Conservation (phyloP, 2,113 vertebrate genomes). For the Ornithorhynchus anatinus region DNA sequence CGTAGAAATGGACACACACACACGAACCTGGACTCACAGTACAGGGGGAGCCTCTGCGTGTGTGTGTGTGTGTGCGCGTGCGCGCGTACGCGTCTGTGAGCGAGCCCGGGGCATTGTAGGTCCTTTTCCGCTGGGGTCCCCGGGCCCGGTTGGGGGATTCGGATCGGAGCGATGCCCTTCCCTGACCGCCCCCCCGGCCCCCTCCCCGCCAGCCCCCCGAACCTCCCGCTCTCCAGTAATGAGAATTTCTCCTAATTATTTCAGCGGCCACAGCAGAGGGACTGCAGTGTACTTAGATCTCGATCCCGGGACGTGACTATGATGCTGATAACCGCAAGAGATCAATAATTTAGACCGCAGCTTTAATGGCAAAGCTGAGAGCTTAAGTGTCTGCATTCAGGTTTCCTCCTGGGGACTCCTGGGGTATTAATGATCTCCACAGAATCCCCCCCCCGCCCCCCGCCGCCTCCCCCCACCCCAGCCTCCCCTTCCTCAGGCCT, state of each 20-base stretch:
- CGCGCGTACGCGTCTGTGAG: neutral
- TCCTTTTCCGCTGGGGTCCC: slow-evolving; percentile 76
- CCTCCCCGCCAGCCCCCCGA: slow-evolving; percentile 72
- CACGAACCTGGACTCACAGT: neutral
- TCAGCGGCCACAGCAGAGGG: slow-evolving; percentile 90
- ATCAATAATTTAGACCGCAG: slow-evolving; percentile 98
- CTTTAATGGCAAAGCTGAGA: slow-evolving; percentile 89
- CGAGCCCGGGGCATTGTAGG: slow-evolving; percentile 27
- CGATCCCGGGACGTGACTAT: slow-evolving; percentile 90
- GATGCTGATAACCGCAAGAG: slow-evolving; percentile 91
- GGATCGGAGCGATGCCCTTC: slow-evolving; percentile 76
- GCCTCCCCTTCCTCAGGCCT: slow-evolving; percentile 11
- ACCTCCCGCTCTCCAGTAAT: slow-evolving; percentile 90
- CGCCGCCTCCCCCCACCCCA: slow-evolving; percentile 6
- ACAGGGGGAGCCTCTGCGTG: neutral
- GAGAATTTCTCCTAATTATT: slow-evolving; percentile 99
- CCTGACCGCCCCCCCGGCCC: slow-evolving; percentile 78
- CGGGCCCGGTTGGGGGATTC: slow-evolving; percentile 67
- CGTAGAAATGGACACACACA: neutral
- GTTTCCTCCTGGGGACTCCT: slow-evolving; percentile 65
- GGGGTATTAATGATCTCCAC: slow-evolving; percentile 67
- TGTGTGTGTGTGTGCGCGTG: accelerated
- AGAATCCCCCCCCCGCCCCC: slow-evolving; percentile 44
- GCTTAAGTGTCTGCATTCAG: slow-evolving; percentile 87
- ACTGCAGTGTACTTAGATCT: slow-evolving; percentile 87